These are phyloP conservation scores for Oxytorus armatus DNA, from an alignment of 2,888 invertebrate genomes.

Conservation along the genomic window DNA sequence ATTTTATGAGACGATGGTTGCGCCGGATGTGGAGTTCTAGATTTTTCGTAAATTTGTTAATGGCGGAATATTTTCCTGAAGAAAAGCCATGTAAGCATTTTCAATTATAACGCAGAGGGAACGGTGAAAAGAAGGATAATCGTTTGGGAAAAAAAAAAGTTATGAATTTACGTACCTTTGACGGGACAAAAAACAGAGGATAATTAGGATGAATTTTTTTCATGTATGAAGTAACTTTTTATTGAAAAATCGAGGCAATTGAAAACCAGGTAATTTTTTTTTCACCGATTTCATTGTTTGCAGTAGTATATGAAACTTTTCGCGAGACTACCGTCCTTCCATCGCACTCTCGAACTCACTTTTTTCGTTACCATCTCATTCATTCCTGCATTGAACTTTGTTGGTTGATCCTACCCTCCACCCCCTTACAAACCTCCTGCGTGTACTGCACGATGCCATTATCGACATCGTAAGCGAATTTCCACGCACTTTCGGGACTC, in stretches of 20 bases:
- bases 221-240: too few species aligned
- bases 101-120: background rate
- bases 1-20: conserved; percentile 3
- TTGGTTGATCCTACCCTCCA: conserved; percentile 21
- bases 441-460: conserved; percentile 58
- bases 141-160: conserved; percentile 5
- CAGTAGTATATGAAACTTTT: too few species aligned
- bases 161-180: too few species aligned
- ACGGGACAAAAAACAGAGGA: too few species aligned
- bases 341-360: conserved; percentile 41
- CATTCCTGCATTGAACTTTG: conserved; percentile 20
- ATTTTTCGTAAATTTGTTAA: conserved; percentile 15
- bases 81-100: background rate
- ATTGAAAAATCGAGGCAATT: too few species aligned
- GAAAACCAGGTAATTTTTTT: too few species aligned
- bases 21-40: background rate
- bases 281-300: too few species aligned
- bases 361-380: conserved; percentile 39
- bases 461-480: conserved; percentile 71
- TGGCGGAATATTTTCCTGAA: conserved; percentile 22
- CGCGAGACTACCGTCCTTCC: conserved; percentile 34
- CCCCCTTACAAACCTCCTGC: background rate
- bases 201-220: too few species aligned
- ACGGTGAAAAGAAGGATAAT: background rate
- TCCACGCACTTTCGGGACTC: conserved; percentile 65